Conservation (phyloP, 2,113 vertebrate species). For the Struthio camelus region DNA sequence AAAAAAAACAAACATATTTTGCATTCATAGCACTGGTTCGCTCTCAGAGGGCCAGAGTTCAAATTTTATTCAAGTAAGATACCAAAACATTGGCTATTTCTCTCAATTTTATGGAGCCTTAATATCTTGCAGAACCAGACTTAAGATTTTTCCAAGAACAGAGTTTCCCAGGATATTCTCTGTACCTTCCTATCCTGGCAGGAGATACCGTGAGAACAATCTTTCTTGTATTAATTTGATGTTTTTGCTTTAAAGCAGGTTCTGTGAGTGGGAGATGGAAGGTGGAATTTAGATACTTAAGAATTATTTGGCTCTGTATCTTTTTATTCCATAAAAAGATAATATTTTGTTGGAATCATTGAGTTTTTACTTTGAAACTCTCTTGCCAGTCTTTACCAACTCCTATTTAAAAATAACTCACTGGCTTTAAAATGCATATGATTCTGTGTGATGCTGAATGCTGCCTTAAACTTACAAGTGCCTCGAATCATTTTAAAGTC, state of each 20-base stretch:
- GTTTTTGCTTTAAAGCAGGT: conserved; percentile 54
- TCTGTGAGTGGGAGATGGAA: conserved; percentile 55
- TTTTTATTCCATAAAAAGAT: conserved; percentile 56
- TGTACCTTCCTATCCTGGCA: conserved; percentile 36
- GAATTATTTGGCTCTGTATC: conserved; percentile 12
- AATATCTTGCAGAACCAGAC: conserved; percentile 9
- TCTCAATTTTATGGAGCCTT: neutral
- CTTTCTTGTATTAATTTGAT: conserved; percentile 37
- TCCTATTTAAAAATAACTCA: neutral
- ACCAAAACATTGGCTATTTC: neutral
- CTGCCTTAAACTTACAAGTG: neutral
- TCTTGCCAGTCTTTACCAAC: neutral
- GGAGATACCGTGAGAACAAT: conserved; percentile 29
- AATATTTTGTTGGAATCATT: conserved; percentile 26
- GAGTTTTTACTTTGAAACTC: neutral
- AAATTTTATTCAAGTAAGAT: neutral
- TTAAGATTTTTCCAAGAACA: neutral
- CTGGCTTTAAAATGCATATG: neutral
- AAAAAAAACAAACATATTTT: neutral
- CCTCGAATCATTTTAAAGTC: neutral
- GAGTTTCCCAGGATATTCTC: conserved; percentile 32
- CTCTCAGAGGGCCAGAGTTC: neutral
- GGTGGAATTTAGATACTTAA: conserved; percentile 45
- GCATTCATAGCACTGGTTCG: neutral
- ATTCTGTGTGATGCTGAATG: neutral